Conservation (phyloP, 1,140 invertebrate genomes). For the Parasteatoda tepidariorum region DNA sequence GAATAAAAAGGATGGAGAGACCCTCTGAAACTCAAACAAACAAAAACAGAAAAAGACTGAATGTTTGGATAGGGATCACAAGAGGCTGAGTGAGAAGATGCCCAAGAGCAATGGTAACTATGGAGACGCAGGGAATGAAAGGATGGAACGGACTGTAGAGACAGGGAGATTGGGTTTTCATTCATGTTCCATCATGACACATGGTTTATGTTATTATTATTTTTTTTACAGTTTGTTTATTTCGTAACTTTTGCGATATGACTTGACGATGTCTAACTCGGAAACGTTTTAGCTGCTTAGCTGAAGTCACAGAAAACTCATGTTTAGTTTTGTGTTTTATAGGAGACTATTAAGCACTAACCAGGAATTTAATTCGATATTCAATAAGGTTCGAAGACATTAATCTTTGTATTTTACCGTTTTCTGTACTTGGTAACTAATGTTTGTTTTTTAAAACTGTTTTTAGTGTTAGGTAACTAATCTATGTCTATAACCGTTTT, state of each 20-base stretch:
- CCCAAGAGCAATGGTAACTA: constrained; percentile 22
- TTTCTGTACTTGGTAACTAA: too few relatives aligned
- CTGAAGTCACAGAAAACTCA: too few relatives aligned
- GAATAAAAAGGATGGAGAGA: not conserved
- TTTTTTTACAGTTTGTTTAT: too few relatives aligned
- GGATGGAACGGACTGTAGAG: not conserved
- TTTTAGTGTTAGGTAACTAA: too few relatives aligned
- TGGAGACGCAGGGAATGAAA: constrained; percentile 4
- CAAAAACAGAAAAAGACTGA: constrained; percentile 25
- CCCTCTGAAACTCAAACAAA: constrained; percentile 10
- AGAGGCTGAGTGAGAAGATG: constrained; percentile 37
- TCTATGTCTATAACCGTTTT: too few relatives aligned
- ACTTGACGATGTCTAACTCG: not conserved
- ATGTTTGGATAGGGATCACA: constrained; percentile 30
- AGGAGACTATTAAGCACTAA: too few relatives aligned
- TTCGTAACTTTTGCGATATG: not conserved
- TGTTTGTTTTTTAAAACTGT: too few relatives aligned
- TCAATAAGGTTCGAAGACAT: too few relatives aligned
- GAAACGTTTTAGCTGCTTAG: not conserved
- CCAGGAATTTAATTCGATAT: too few relatives aligned
- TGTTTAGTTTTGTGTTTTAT: too few relatives aligned
- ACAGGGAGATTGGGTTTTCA: not conserved
- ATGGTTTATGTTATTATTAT: not conserved
- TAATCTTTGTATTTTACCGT: too few relatives aligned
- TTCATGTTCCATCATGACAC: not conserved